phyloP scores from a whole-genome alignment of 2,113 vertebrate genomes.

The Malurus cyaneus region DNA sequence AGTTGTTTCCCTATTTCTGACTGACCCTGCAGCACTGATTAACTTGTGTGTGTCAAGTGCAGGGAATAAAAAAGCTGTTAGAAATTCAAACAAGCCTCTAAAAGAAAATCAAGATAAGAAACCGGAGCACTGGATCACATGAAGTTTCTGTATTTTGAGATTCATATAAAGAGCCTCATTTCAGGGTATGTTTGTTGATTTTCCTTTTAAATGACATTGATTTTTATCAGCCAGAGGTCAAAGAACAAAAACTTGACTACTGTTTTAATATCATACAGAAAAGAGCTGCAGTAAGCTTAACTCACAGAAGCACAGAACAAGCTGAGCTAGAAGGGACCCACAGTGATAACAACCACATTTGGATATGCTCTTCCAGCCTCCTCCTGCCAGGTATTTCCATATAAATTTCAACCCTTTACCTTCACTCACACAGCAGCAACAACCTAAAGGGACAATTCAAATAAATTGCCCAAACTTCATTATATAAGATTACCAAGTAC shows the following conservation, averaged over 20 bases:
- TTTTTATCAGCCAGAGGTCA: constrained; percentile 30
- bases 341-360: not conserved
- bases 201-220: not conserved
- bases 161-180: not conserved
- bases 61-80: not conserved
- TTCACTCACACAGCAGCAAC: not conserved
- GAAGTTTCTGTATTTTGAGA: not conserved
- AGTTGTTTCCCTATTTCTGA: not conserved
- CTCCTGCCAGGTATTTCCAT: not conserved
- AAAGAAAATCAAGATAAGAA: constrained; percentile 37
- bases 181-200: not conserved
- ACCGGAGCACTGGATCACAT: not conserved
- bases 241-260: not conserved
- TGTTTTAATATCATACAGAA: not conserved
- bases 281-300: not conserved
- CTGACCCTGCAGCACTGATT: not conserved
- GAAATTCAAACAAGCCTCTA: constrained; percentile 33
- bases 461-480: not conserved
- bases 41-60: not conserved
- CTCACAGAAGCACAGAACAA: not conserved
- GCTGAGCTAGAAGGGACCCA: not conserved
- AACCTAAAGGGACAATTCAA: not conserved
- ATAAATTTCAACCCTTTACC: not conserved
- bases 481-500: not conserved
- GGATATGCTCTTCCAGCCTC: not conserved